A percentile compares a stretch with the other conserved stretches of the same genome.
These are phyloP conservation scores for Perca fluviatilis DNA, from an alignment of 2,113 vertebrate species.

Conservation along the genomic window DNA sequence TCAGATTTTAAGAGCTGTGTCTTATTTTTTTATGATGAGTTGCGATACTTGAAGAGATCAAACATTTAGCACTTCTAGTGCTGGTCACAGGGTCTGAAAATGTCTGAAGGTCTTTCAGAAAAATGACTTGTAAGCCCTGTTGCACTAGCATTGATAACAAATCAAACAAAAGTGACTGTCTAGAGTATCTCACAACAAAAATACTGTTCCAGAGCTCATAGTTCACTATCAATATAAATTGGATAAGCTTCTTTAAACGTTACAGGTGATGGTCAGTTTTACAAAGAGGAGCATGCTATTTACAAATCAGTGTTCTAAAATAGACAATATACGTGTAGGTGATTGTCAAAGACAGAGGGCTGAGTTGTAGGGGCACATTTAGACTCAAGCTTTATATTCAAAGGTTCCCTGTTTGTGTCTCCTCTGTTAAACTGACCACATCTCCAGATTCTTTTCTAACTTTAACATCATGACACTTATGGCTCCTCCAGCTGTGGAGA, in stretches of 20 bases:
- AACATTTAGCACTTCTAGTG: slow-evolving; percentile 21
- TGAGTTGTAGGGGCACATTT: background rate
- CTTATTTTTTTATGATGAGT: slow-evolving; percentile 2
- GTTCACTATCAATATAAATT: background rate
- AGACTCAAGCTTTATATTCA: background rate
- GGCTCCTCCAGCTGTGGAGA: background rate
- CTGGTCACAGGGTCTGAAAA: slow-evolving; percentile 25
- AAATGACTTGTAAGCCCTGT: background rate
- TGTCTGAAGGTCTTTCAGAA: slow-evolving; percentile 10
- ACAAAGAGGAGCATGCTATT: slow-evolving; percentile 28
- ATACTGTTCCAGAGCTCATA: background rate
- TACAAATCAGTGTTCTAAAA: slow-evolving; percentile 21
- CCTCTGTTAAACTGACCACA: slow-evolving; percentile 26
- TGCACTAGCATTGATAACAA: slow-evolving; percentile 19
- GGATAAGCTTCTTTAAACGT: background rate
- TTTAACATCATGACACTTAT: background rate
- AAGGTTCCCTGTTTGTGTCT: background rate
- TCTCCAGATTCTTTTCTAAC: background rate
- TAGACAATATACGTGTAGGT: background rate
- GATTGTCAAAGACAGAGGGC: background rate
- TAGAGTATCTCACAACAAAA: slow-evolving; percentile 24
- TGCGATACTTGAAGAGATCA: background rate
- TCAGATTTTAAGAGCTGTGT: slow-evolving; percentile 1
- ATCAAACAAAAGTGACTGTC: background rate
- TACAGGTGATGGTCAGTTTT: slow-evolving; percentile 4